Percentiles rank a stretch among this genome's conserved stretches.
phyloP scores from a whole-genome alignment of 2,797 vertebrate genomes.

The Choloepus didactylus region DNA sequence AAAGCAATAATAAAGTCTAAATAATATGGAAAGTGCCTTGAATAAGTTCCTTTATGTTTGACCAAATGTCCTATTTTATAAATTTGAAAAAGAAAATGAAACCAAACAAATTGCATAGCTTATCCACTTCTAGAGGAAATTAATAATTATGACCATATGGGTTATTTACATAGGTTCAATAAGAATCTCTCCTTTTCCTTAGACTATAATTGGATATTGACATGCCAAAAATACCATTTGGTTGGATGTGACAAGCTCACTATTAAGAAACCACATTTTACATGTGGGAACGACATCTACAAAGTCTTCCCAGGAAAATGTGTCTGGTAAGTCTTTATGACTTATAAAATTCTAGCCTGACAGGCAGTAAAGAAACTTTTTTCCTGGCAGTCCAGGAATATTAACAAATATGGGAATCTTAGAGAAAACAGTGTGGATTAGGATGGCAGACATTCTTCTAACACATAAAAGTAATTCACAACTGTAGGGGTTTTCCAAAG shows the following conservation, averaged over 20 bases:
- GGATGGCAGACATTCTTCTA: background rate
- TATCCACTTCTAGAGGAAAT: background rate
- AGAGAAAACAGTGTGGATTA: slow-evolving; percentile 13
- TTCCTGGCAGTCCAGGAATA: slow-evolving; percentile 2
- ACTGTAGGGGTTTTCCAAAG: background rate
- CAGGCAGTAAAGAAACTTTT: background rate
- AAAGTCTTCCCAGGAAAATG: slow-evolving; percentile 8
- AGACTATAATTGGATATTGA: slow-evolving; percentile 26
- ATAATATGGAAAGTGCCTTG: background rate
- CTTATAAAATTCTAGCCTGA: slow-evolving; percentile 8
- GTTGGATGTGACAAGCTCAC: background rate
- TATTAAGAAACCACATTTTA: background rate
- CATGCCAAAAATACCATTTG: slow-evolving; percentile 11
- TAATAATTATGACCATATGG: background rate
- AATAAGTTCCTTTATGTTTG: background rate
- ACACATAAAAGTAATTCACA: background rate
- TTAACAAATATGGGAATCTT: slow-evolving; percentile 30
- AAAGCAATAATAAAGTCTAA: background rate
- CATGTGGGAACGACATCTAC: background rate
- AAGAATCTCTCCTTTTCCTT: slow-evolving; percentile 25
- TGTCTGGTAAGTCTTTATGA: background rate
- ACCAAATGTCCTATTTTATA: background rate
- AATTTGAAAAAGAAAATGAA: background rate
- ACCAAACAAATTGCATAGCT: background rate
- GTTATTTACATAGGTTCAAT: background rate